Base-by-base conservation (phyloP, 1,140 invertebrate species). In the Chironomus tepperi region DNA sequence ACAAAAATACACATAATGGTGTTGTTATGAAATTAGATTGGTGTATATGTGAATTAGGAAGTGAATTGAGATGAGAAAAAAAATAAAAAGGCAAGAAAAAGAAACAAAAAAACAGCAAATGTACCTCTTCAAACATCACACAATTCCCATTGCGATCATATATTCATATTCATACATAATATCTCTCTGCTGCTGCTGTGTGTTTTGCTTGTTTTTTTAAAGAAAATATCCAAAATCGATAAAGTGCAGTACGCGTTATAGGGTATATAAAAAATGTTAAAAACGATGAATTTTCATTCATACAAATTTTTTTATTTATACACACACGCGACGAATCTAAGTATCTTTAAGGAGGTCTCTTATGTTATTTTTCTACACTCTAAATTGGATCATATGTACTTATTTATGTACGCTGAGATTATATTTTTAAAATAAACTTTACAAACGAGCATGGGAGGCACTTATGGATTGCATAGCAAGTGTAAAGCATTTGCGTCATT, bases 1-100 rank as follows among this genome's bases (percentile, higher is more conserved):
- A 34, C 24, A 34, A 34, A 34, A 34, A 34, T 34, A 34, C 24
- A 34, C 24, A 34, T 34, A 34, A 34, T 34, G 12, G n/a, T 57
- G 47, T 47, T 9, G 43, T 57, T 57, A 57, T 57, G 47, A 57
- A 57, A 57, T 57, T 12, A n/a, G 12, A 57, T 57, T 57, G 24
- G n/a, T 57, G 47, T 57, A 15, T 57, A 57, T 15, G 47, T 57
- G 47, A 57, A 57, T 57, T 57, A 57, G 47, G 47, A 57, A 57
- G 47, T n/a, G n/a, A n/a, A 57, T 57, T 57, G 12, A n/a, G 3
- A 57, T n/a, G 47, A 12, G n/a, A 57, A 57, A 12, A 57, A n/a
- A n/a, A 12, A n/a, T 57, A 57, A 57, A 57, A 57, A 57, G 5
- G 47, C 43, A 47, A 57, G 43, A 47, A 47, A 47, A 47, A 47